Percentiles rank a stretch among this genome's conserved stretches.
phyloP scores from a whole-genome alignment of 2,888 invertebrate genomes.

The Nephrotoma flavescens region DNA sequence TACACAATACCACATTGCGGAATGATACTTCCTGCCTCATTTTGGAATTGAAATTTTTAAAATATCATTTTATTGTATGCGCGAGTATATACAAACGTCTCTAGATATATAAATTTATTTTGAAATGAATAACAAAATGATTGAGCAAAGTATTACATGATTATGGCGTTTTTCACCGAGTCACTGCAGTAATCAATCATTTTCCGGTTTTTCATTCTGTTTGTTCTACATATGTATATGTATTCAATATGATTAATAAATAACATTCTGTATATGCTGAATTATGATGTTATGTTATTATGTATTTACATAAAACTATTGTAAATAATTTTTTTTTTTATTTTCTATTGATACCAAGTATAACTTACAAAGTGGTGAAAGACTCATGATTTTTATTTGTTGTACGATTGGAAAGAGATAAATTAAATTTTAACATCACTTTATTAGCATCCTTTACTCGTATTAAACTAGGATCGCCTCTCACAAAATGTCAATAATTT shows the following conservation, averaged over 20 bases:
- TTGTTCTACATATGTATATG: not conserved
- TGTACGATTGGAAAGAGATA: too few relatives aligned
- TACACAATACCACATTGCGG: not conserved
- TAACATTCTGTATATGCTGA: not conserved
- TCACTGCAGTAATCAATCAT: not conserved
- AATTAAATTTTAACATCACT: too few relatives aligned
- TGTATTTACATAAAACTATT: not conserved
- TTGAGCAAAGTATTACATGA: not conserved
- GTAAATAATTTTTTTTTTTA: not conserved
- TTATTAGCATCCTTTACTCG: too few relatives aligned
- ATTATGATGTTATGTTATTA: not conserved
- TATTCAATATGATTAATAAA: not conserved
- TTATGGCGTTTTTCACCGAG: not conserved
- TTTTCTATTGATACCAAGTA: not conserved
- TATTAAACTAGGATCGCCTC: too few relatives aligned
- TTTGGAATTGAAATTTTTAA: not conserved
- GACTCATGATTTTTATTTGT: too few relatives aligned
- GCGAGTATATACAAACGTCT: not conserved
- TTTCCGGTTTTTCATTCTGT: not conserved
- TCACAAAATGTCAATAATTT: too few relatives aligned
- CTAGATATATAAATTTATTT: not conserved
- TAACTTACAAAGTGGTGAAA: too few relatives aligned
- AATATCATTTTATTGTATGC: not conserved
- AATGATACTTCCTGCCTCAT: not conserved
- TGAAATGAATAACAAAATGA: not conserved